Base-by-base conservation (phyloP, 2,797 vertebrate genomes). In the Pangasius krempfi region DNA sequence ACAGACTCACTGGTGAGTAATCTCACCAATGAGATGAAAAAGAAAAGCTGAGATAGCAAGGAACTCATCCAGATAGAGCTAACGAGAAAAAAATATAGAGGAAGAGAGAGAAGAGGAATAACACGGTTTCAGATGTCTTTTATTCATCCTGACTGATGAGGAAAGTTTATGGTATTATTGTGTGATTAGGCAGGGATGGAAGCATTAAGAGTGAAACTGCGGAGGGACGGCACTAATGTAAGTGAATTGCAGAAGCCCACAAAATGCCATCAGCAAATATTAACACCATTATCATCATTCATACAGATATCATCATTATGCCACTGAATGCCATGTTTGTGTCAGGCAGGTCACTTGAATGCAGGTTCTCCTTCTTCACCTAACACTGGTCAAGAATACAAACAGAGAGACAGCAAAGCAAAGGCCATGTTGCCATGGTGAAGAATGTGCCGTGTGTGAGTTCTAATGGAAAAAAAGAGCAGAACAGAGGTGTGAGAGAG, bases 391-490 rank as follows among this genome's bases (percentile, higher is more conserved):
- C 40, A 33, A 56, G 70, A 86, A 83, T 64, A 73, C 80, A 54
- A 85, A 76, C 66, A 84, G 37, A 44, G 33, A 87, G 30, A 83
- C n/a, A 58, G 88, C 84, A 50, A 18, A 82, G 87, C 78, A n/a
- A 89, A 89, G 12, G 82, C 87, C 54, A 81, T 25, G 89, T 92
- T 91, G 88, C 91, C 86, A 92, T 92, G 91, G 89, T 78, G 84
- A 88, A 88, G 86, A 75, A 84, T 33, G 66, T 86, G 84, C 81
- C 79, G 14, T 70, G 87, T 86, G 89, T 76, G 73, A 86, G 47
- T 54, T 64, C 88, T 85, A 86, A 37, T 73, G 79, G 37, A 86
- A 66, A 72, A 88, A 50, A 86, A 68, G 58, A 86, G 87, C 84
- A 62, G 73, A 44, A 81, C 30, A 75, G 10, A 84, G 16, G 86